Percentiles rank a stretch among this genome's conserved stretches.
Evolutionary conservation across 1,140 invertebrate genomes (phyloP).

Genomic region (Eupristina koningsbergeri): DNA sequence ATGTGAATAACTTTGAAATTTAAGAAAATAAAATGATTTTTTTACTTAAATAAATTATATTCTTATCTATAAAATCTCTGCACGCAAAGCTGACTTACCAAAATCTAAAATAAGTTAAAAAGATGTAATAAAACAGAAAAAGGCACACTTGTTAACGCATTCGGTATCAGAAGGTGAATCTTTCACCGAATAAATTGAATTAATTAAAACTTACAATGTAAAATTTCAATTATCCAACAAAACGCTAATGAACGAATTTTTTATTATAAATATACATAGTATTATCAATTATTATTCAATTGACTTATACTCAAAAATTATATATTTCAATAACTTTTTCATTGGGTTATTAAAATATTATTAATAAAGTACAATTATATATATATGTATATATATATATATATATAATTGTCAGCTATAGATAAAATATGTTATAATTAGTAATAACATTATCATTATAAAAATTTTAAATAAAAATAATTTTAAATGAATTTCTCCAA

Average conservation of each 20-base stretch:
- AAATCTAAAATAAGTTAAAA: neutral
- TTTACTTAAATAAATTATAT: neutral
- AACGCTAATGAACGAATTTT: neutral
- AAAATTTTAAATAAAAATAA: neutral
- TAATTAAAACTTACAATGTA: slow-evolving; percentile 8
- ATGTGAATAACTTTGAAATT: neutral
- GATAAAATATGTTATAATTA: neutral
- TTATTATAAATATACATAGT: neutral
- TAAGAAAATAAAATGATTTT: neutral
- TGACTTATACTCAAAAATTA: neutral
- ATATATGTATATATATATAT: neutral
- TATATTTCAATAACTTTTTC: neutral
- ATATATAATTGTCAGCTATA: neutral
- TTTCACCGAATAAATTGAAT: neutral
- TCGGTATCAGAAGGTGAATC: neutral
- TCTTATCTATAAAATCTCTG: neutral
- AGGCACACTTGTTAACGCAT: neutral
- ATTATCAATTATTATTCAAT: neutral
- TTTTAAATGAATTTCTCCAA: neutral
- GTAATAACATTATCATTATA: neutral
- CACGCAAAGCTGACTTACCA: neutral
- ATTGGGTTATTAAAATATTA: neutral
- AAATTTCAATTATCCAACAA: neutral
- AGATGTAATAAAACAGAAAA: neutral
- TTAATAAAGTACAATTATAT: neutral